Percentiles rank a stretch among this genome's conserved stretches.
Evolutionary conservation across 2,797 vertebrate species (phyloP).

Genomic region (Poecilia wingei): DNA sequence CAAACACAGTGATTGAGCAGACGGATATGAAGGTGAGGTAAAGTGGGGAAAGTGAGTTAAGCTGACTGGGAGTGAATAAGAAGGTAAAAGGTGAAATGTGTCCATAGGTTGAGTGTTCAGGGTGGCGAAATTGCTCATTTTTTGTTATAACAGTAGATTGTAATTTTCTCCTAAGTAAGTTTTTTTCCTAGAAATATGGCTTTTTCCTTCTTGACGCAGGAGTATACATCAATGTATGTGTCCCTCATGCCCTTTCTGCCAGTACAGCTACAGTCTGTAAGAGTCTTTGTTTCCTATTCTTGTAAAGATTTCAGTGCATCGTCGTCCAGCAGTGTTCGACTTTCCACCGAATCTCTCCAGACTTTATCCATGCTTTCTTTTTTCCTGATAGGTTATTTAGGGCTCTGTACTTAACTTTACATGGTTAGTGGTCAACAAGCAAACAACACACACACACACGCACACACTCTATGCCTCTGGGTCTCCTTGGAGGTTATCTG

Average conservation of each 20-base stretch:
- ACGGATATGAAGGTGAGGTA: constrained; percentile 40
- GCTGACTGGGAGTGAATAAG: constrained; percentile 14
- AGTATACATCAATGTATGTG: constrained; percentile 26
- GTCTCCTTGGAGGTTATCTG: constrained; percentile 69
- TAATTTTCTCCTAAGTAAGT: background rate
- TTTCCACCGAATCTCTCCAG: constrained; percentile 28
- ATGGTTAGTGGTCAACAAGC: constrained; percentile 60
- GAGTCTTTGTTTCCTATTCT: constrained; percentile 15
- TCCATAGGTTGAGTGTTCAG: constrained; percentile 10
- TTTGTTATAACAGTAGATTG: constrained; percentile 32
- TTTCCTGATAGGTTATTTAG: constrained; percentile 57
- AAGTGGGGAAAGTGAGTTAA: constrained; percentile 34
- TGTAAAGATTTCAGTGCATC: constrained; percentile 45
- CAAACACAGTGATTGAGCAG: constrained; percentile 47
- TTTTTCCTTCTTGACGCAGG: constrained; percentile 15
- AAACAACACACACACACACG: constrained; percentile 11
- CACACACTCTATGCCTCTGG: constrained; percentile 30
- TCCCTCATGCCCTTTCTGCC: constrained; percentile 15
- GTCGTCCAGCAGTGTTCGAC: constrained; percentile 35
- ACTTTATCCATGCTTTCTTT: constrained; percentile 14
- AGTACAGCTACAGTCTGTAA: background rate
- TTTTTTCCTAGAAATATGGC: constrained; percentile 22
- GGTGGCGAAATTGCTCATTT: constrained; percentile 3
- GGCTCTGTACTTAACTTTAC: constrained; percentile 58
- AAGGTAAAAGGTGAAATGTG: constrained; percentile 22